Base-by-base conservation (phyloP, 2,113 vertebrate species). In the Glaucomys volans region DNA sequence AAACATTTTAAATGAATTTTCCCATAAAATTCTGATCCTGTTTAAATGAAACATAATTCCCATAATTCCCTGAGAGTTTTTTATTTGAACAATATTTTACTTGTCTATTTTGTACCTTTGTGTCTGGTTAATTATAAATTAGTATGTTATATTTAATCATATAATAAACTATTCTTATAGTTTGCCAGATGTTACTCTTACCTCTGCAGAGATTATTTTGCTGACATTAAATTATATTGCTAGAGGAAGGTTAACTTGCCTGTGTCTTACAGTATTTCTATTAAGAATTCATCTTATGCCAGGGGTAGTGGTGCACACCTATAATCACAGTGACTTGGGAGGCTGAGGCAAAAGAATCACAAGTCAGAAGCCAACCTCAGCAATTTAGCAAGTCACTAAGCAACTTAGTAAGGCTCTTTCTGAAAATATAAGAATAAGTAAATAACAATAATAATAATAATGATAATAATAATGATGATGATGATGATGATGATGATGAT, bases 61-160 rank as follows among this genome's bases (percentile, higher is more conserved):
- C 84, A 77, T 69, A 47, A 47, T 97, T 97, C 90, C 90, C 89
- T 95, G 9, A 16, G 66, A 96, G 1, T 35, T 93, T 8, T 72
- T 90, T 85, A 87, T 96, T 98, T 44, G 92, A 89, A 4, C 9
- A 80, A 18, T 37, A n/a, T 88, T 98, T 98, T 12, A 50, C 89
- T 97, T 87, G 67, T 2, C 10, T 64, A 92, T 81, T 93, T 95
- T 69, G 57, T 64, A 14, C 88, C 77, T 96, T 95, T 93, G 0
- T 72, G 94, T 89, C 57, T 80, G 11, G 71, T 97, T 2, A 84
- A 95, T 85, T 95, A 9, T 83, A 96, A 97, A 42, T 96, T 62
- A 96, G 64, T 86, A 94, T 75, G n/a, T 4, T 26, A 37, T 2
- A 57, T 95, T 54, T 95, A 42, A 35, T 24, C 66, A 96, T 67